Evolutionary conservation across 1,140 invertebrate species (phyloP), one percentile per base, ranked within the genome.

Genomic region (Drosophila mauritiana): DNA sequence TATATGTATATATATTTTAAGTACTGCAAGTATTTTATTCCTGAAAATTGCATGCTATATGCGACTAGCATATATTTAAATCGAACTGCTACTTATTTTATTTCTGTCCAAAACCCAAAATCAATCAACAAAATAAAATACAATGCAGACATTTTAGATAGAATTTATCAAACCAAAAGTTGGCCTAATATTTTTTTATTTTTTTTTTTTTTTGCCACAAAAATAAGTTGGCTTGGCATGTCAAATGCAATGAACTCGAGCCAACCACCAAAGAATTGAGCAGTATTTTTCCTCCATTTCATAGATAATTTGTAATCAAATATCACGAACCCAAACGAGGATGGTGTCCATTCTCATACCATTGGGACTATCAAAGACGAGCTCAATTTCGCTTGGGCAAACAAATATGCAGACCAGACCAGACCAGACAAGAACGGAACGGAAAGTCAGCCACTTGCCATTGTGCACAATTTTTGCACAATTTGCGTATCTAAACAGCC

Each of bases 231-330:
- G 46, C 63, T 80, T 88, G 79, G 83, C 84, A 86, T 88, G 83
- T 86, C 83, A 86, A 86, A 88, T 86, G 83, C 83, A 83, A 88
- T 70, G 63, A 78, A 75, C 58, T 65, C 46, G 5, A 55, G 12
- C 40, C 37, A 43, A 36, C 40, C 27, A 40, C 17, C 79, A 37
- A 34, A n/a, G 61, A 78, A 62, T 73, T 45, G 51, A 63, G 59
- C 40, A 48, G 45, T 42, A 68, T 64, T 72, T 61, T 62, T 53
- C 57, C 56, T 65, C 52, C 68, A 56, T 61, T 74, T 69, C 55
- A 57, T 46, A 76, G 79, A 86, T 88, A 88, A 83, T 78, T 86
- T 83, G 79, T 86, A 86, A 86, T 88, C 79, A 88, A 86, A 86
- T 88, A 88, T 83, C 83, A 86, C 83, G 83, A 86, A 79, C 63